Evolutionary conservation across 1,140 invertebrate genomes (phyloP).

Genomic region (Armadillidium nasatum): DNA sequence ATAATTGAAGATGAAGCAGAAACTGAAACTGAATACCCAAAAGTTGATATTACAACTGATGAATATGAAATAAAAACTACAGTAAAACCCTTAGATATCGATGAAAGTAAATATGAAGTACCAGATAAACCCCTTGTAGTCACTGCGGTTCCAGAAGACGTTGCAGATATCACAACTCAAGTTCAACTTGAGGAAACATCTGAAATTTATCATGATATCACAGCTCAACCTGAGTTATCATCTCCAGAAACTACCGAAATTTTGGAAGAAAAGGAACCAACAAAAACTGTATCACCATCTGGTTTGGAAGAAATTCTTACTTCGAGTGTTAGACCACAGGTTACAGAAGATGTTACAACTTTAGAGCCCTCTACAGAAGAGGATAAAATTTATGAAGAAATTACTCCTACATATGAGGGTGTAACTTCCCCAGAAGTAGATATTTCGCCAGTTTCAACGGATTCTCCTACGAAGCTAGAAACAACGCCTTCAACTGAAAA

Average conservation of each 20-base stretch:
- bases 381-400: too few species aligned
- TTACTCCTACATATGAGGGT: not conserved
- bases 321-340: not conserved
- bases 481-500: not conserved
- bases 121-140: too few species aligned
- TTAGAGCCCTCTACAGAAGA: too few species aligned
- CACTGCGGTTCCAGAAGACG: too few species aligned
- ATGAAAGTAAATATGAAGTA: too few species aligned
- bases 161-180: too few species aligned
- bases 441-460: not conserved
- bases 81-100: not conserved
- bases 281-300: slow-evolving; percentile 10
- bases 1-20: not conserved
- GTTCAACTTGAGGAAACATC: too few species aligned
- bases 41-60: slow-evolving; percentile 1
- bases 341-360: too few species aligned
- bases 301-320: slow-evolving; percentile 11
- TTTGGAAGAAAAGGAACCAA: not conserved
- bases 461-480: slow-evolving; percentile 8
- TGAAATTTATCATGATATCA: too few species aligned
- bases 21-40: not conserved
- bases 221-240: too few species aligned
- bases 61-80: not conserved
- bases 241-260: too few species aligned
- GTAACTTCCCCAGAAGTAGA: slow-evolving; percentile 9